Base-by-base conservation (phyloP, 2,113 vertebrate species). In the Naja naja region DNA sequence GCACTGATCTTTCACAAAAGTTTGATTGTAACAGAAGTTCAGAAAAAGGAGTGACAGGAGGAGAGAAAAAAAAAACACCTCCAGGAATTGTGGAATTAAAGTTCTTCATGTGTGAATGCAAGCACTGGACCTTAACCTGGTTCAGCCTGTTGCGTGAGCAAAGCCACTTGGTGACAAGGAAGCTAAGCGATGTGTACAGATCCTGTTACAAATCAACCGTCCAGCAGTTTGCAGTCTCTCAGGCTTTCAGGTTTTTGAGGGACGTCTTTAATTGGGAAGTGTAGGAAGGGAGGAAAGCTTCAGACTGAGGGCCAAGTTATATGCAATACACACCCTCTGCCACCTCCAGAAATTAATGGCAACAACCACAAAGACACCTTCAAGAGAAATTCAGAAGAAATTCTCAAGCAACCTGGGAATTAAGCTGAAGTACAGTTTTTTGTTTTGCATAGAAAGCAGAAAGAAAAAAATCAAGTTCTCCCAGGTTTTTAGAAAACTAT, bases 21-120 rank as follows among this genome's bases (percentile, higher is more conserved):
- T 69, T n/a, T 16, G 23, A 30, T 27, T 43, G 45, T 53, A 85
- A 9, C 47, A 43, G 52, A 85, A 55, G 49, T 69, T 86, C 53
- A 85, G 55, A 85, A 81, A 85, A 30, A 8, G 34, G 34, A n/a
- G 27, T 55, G 22, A 30, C 34, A 10, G 34, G 27, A 2, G 23
- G 0, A 5, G 4, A 1, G 9, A 1, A 0, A 3, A 1, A 14
- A 39, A 39, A 81, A 20, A 20, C 6, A 81, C 34, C 69, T 81
- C 5, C 18, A 81, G 16, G 69, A 81, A 81, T 81, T 81, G 5
- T 81, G n/a, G 69, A 34, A 81, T 39, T 20, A 39, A 39, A 81
- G 34, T 81, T 39, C 69, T 39, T 81, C n/a, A 39, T 81, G 69
- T 81, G 69, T 39, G 69, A 81, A 74, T 74, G 5, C n/a, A 74